These are phyloP conservation scores for Dorcus parallelipipedus DNA, from an alignment of 2,888 invertebrate species.

Conservation along the genomic window DNA sequence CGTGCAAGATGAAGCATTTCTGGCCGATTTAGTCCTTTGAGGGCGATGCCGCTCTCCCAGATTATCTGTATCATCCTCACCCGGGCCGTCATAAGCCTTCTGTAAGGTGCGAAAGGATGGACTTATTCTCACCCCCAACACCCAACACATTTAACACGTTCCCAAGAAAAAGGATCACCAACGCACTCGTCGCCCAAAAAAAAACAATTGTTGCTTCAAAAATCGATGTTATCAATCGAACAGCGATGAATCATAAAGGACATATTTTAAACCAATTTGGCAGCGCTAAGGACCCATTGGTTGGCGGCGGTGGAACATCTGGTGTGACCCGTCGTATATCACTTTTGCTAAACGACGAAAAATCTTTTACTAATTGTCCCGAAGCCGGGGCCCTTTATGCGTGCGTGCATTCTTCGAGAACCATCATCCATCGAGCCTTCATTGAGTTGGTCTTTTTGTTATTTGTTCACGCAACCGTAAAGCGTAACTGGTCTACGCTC, in stretches of 20 bases:
- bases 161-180: too few species aligned
- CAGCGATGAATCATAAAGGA: not conserved
- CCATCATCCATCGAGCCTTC: constrained; percentile 30
- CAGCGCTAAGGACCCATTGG: constrained; percentile 46
- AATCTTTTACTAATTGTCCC: constrained; percentile 46
- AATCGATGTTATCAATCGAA: too few species aligned
- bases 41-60: constrained; percentile 2
- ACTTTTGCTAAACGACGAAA: constrained; percentile 44
- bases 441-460: constrained; percentile 42
- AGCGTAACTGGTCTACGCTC: constrained; percentile 24
- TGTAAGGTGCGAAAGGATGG: constrained; percentile 9
- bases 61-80: constrained; percentile 15
- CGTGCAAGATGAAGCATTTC: not conserved
- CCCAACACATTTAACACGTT: not conserved
- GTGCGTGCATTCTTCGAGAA: constrained; percentile 33
- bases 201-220: too few species aligned
- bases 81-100: constrained; percentile 2
- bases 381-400: constrained; percentile 33
- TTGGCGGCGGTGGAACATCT: constrained; percentile 39
- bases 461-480: constrained; percentile 41
- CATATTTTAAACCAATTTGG: constrained; percentile 49
- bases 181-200: too few species aligned
- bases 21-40: not conserved
- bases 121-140: constrained; percentile 4
- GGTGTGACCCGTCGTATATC: constrained; percentile 40